Base-by-base conservation (phyloP, 2,888 invertebrate genomes). In the Monoplex corrugatus region DNA sequence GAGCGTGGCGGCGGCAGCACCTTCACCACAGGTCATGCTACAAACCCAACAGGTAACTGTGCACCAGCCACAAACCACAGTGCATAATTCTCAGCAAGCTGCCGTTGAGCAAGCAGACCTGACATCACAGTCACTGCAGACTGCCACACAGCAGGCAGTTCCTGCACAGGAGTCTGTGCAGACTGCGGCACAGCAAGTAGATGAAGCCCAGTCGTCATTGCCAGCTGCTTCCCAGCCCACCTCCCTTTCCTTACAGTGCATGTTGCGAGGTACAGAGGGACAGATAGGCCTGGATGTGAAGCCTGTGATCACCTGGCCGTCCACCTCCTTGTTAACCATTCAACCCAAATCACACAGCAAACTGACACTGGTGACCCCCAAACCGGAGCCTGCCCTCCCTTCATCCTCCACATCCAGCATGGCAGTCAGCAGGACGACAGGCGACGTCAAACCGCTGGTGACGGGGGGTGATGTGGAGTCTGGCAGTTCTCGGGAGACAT, bases 301-400 rank as follows among this genome's bases (percentile, higher is more conserved):
- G 35, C 89, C 68, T 16, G 82, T 82, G 35, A 23, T 86, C 80
- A 68, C 35, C 40, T 43, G 40, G 43, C 86, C 86, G 5, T 72
- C 82, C 63, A 85, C 75, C 28, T 85, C 87, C 38, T 75, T 89
- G 19, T 72, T 88, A 19, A 63, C 82, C 50, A 87, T 90, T 23
- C 90, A 90, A 45, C 80, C 89, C n/a, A 84, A 87, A 32, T 78
- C 86, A 6, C 28, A 50, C 38, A 28, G 85, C 40, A 88, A 88
- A 28, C 44, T 88, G 44, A 82, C n/a, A 32, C 57, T 87, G 38
- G 3, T 87, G 50, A 50, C 87, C 45, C 57, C 87, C 32, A 88
- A 88, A 38, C 16, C 40, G 8, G 88, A 88, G 32, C 83, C 88
- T 0, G 83, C 82, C 10, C 16, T 32, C 35, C 38, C 50, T 2